These are phyloP conservation scores for Eriocheir sinensis DNA, from an alignment of 1,140 invertebrate species.

Conservation along the genomic window DNA sequence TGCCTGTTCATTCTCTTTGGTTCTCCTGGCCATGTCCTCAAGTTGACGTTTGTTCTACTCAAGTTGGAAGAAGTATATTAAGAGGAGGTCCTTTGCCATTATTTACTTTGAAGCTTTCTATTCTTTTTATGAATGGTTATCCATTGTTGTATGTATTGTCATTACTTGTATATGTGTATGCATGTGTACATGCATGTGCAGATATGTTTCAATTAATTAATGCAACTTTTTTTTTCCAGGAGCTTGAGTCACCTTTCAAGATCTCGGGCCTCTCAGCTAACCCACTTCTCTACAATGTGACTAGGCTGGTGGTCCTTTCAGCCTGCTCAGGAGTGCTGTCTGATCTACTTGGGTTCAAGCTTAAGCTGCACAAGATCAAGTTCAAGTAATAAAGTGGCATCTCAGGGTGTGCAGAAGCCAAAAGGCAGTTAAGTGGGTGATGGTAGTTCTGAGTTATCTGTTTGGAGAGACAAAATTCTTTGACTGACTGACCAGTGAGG, in stretches of 20 bases:
- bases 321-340: slow-evolving; percentile 97
- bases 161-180: too few species aligned
- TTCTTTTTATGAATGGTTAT: too few species aligned
- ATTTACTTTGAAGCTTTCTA: too few species aligned
- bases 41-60: too few species aligned
- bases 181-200: not conserved
- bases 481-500: not conserved
- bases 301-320: slow-evolving; percentile 96
- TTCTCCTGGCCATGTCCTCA: too few species aligned
- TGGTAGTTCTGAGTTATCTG: not conserved
- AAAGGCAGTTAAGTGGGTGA: not conserved
- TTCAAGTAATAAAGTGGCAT: slow-evolving; percentile 78
- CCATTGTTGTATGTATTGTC: too few species aligned
- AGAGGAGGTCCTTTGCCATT: too few species aligned
- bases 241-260: slow-evolving; percentile 97
- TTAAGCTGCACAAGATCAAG: slow-evolving; percentile 98
- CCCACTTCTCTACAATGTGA: slow-evolving; percentile 97
- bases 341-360: slow-evolving; percentile 97
- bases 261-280: slow-evolving; percentile 97
- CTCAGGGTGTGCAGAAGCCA: not conserved
- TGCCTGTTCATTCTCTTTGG: too few species aligned
- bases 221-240: slow-evolving; percentile 84
- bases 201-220: not conserved
- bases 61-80: too few species aligned
- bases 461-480: not conserved